Conservation (phyloP, 2,797 vertebrate genomes). For the Erpetoichthys calabaricus region DNA sequence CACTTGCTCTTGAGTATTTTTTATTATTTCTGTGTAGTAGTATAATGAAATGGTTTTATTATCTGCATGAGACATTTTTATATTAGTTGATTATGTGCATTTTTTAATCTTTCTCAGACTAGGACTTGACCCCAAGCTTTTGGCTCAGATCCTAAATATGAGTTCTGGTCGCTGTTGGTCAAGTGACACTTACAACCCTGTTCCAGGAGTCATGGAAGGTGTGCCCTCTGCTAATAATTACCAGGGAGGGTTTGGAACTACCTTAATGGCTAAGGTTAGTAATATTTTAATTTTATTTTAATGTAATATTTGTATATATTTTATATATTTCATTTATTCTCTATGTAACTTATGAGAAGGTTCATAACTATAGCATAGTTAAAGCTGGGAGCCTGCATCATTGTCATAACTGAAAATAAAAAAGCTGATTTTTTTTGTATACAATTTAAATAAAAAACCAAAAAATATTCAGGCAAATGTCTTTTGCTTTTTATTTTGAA, state of each 20-base stretch:
- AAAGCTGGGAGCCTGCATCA: no score
- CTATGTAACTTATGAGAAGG: neutral
- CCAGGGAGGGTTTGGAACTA: conserved; percentile 87
- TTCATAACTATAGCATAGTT: no score
- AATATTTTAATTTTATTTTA: neutral
- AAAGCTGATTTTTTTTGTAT: no score
- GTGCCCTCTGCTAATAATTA: conserved; percentile 94
- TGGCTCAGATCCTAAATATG: conserved; percentile 95
- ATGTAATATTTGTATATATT: neutral
- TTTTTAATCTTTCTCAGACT: conserved; percentile 64
- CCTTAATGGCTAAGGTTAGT: conserved; percentile 90
- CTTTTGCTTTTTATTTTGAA: no score
- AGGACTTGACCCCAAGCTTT: conserved; percentile 89
- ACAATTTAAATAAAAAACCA: no score
- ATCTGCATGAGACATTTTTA: conserved; percentile 20
- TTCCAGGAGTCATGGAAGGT: conserved; percentile 96
- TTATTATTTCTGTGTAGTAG: no score
- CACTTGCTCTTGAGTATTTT: no score
- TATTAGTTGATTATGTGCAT: conserved; percentile 20
- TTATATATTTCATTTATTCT: neutral
- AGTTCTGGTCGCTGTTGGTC: conserved; percentile 97
- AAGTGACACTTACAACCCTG: conserved; percentile 95
- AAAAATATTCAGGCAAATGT: no score
- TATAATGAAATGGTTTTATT: neutral
- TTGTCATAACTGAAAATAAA: no score